phyloP scores from a whole-genome alignment of 1,140 invertebrate species.

The Eufriesea mexicana region DNA sequence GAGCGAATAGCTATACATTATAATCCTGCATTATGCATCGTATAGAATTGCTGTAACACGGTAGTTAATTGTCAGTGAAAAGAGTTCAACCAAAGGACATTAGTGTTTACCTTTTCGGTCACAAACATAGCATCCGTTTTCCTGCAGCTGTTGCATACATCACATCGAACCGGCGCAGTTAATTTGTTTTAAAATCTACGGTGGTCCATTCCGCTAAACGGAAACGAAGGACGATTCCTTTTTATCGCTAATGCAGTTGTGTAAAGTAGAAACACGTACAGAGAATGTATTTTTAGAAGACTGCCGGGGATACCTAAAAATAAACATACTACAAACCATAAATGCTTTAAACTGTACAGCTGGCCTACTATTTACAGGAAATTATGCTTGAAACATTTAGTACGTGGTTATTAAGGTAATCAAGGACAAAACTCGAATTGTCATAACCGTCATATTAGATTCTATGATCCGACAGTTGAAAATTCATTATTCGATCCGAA shows the following conservation, averaged over 20 bases:
- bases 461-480: neutral
- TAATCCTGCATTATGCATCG: too few relatives aligned
- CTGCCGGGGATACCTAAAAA: slow-evolving; percentile 46
- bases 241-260: slow-evolving; percentile 21
- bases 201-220: neutral
- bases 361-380: slow-evolving; percentile 10
- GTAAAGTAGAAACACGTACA: slow-evolving; percentile 11
- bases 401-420: neutral
- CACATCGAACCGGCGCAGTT: neutral
- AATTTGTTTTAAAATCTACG: slow-evolving; percentile 23
- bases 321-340: slow-evolving; percentile 16
- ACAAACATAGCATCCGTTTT: slow-evolving; percentile 16
- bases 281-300: slow-evolving; percentile 30
- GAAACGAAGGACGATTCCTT: slow-evolving; percentile 18
- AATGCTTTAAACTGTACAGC: neutral
- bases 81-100: neutral
- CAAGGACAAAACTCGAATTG: neutral
- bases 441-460: neutral
- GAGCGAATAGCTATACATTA: too few relatives aligned
- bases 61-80: neutral
- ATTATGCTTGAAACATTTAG: slow-evolving; percentile 33
- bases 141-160: neutral
- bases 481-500: neutral
- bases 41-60: neutral
- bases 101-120: neutral